These are phyloP conservation scores for Schrankia costaestrigalis DNA, from an alignment of 2,888 invertebrate species.

Conservation along the genomic window DNA sequence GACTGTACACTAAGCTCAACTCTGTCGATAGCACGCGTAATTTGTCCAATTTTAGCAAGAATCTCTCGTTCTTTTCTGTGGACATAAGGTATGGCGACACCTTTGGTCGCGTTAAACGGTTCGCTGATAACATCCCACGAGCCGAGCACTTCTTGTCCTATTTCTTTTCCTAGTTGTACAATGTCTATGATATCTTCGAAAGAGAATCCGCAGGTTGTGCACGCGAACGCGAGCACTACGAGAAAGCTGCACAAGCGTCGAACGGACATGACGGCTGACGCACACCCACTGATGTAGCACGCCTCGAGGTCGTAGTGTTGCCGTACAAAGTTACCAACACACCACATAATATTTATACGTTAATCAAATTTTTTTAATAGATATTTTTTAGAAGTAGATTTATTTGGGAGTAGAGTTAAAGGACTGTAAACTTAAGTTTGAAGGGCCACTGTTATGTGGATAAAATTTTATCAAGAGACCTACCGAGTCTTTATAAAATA, in stretches of 20 bases:
- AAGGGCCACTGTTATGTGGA: no score
- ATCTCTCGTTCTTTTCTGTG: slow-evolving; percentile 82
- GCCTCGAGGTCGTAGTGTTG: slow-evolving; percentile 50
- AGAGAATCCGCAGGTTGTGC: slow-evolving; percentile 55
- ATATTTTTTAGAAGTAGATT: not conserved
- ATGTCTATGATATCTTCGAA: slow-evolving; percentile 83
- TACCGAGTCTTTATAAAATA: no score
- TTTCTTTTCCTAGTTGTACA: slow-evolving; percentile 80
- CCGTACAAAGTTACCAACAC: no score
- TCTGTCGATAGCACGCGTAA: slow-evolving; percentile 53
- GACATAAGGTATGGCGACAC: slow-evolving; percentile 81
- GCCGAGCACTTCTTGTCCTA: slow-evolving; percentile 80
- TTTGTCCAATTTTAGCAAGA: slow-evolving; percentile 66
- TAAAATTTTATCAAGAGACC: no score
- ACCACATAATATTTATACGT: no score
- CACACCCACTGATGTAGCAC: slow-evolving; percentile 53
- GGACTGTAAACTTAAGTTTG: no score
- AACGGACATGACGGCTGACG: slow-evolving; percentile 62
- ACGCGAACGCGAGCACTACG: slow-evolving; percentile 47
- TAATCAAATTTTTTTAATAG: not conserved
- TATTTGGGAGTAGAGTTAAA: no score
- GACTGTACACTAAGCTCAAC: slow-evolving; percentile 57
- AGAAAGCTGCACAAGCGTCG: slow-evolving; percentile 52
- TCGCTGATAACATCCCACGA: slow-evolving; percentile 84
- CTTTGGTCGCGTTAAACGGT: slow-evolving; percentile 72